Evolutionary conservation across 1,140 invertebrate species (phyloP).

Genomic region (Eueides isabella): DNA sequence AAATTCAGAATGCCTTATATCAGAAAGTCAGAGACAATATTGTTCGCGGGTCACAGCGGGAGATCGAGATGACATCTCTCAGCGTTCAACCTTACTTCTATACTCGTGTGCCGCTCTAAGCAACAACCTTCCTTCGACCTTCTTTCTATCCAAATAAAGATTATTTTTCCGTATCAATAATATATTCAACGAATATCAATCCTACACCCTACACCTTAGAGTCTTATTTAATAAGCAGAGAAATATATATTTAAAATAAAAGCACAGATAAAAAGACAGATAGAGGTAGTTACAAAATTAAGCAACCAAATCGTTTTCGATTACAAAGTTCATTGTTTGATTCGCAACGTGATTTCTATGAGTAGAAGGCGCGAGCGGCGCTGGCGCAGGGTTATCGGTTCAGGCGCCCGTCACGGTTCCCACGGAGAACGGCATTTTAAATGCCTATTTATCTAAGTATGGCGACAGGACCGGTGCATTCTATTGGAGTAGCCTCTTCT

Average conservation of each 20-base stretch:
- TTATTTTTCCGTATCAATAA: conserved; percentile 43
- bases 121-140: conserved; percentile 35
- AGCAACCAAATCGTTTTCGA: conserved; percentile 76
- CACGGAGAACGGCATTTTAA: conserved; percentile 78
- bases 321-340: conserved; percentile 79
- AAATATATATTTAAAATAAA: conserved; percentile 71
- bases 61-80: conserved; percentile 79
- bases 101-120: conserved; percentile 54
- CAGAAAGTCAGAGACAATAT: conserved; percentile 80
- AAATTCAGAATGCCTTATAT: conserved; percentile 77
- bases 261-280: conserved; percentile 73
- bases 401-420: conserved; percentile 74
- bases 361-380: conserved; percentile 44
- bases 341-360: conserved; percentile 59
- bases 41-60: conserved; percentile 77
- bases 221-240: conserved; percentile 56
- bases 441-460: conserved; percentile 78
- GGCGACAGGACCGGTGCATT: conserved; percentile 77
- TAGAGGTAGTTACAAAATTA: conserved; percentile 75
- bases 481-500: conserved; percentile 78
- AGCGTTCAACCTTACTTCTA: conserved; percentile 74
- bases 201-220: conserved; percentile 50
- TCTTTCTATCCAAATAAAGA: conserved; percentile 45
- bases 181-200: conserved; percentile 37
- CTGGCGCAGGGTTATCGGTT: conserved; percentile 66